Evolutionary conservation across 1,140 invertebrate species (phyloP), one percentile per base, ranked within the genome.

Genomic region (Brachionus angularis): DNA sequence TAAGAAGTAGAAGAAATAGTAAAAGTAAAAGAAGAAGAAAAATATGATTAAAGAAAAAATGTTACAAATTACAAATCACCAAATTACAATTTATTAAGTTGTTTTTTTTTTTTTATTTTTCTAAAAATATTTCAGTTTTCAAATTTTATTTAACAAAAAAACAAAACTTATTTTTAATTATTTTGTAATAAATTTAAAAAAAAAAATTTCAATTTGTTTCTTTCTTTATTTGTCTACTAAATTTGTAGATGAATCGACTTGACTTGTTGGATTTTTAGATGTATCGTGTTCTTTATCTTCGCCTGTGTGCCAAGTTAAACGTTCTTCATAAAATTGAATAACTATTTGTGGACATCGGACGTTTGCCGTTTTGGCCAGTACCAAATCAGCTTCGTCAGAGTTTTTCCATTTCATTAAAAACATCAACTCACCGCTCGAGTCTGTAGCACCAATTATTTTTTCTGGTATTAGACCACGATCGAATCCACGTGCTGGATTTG

Each of bases 391-490:
- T 78, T 96, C 92, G 79, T 96, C 93, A 7, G 89, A 91, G 58
- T 91, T 91, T 80, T 93, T 92, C 93, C 93, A 97, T 80, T 96
- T 96, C 89, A 97, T 95, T 0, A 97, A 83, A 79, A 96, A 96
- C 91, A 96, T 94, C 0, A 97, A 80, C 79, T 95, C 90, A 0
- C 93, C 93, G 67, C 88, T n/a, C 90, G 18, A 91, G 79, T 96
- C 93, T 72, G 93, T 96, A 5, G 93, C 93, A 27, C 91, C 93
- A 77, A 96, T 91, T 72, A 96, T 96, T 79, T 91, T 89, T 75
- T 96, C 92, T 3, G 93, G 91, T 64, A 93, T 89, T 5, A 96
- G 81, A 10, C 89, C 89, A 75, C 91, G 84, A 75, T 95, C 91
- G 82, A 96, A 96, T 10, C 93, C 93, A 73, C 79, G 52, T 8